Base-by-base conservation (phyloP, 2,888 invertebrate species). In the Diloba caeruleocephala region DNA sequence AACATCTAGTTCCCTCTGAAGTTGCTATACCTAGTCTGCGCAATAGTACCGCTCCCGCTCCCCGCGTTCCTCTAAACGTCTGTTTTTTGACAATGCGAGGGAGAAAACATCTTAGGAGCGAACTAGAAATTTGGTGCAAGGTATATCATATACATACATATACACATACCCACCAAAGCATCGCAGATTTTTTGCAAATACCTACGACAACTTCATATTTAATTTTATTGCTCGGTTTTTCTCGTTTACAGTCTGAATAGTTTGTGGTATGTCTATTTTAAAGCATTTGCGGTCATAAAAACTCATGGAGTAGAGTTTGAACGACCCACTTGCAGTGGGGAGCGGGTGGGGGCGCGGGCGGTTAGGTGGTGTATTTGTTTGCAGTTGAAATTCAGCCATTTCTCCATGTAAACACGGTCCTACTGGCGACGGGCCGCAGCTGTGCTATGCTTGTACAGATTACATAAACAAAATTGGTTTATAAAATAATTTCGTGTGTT, bases 381-480 rank as follows among this genome's bases (percentile, higher is more conserved):
- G 71, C 67, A 70, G 70, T 71, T 69, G 66, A 78, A 82, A 74
- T 80, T 78, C 73, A 74, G 68, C 71, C 65, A 75, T 77, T 76
- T 74, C 67, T 64, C 54, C 44, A 46, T 64, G 71, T 73, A 77
- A 79, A 78, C 74, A 74, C 51, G 62, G 59, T 59, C 60, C 45
- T 55, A 51, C 50, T 45, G 51, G 49, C 39, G 14, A 29, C 29
- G 41, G 38, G 60, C 29, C 63, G 32, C 74, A 74, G 59, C 64
- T 72, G 72, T 44, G 31, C 19, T n/a, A 32, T 55, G 33, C 37
- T 45, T 50, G 58, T 55, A 56, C 52, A 60, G 29, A 61, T 42
- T 38, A 56, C 36, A 56, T 55, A 54, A 63, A 66, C 42, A 57
- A 49, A 54, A 58, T 41, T 51, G 19, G 54, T 69, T 63, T 57